phyloP scores from a whole-genome alignment of 2,113 vertebrate genomes.

The Cebus imitator region DNA sequence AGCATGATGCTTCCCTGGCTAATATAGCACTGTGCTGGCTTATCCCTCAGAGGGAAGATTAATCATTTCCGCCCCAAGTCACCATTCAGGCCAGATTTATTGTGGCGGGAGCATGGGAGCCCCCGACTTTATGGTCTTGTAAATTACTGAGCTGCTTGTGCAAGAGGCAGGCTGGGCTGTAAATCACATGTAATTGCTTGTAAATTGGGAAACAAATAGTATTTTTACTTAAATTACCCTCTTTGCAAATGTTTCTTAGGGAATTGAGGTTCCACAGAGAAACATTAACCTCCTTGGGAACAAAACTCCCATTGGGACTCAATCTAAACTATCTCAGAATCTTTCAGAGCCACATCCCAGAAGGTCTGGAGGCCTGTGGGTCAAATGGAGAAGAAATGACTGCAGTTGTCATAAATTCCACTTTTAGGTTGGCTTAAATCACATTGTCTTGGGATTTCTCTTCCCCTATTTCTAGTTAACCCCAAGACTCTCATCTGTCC shows the following conservation, averaged over 20 bases:
- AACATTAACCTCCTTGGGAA: conserved; percentile 51
- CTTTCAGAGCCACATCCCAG: conserved; percentile 5
- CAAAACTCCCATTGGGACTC: background rate
- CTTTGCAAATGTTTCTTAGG: conserved; percentile 78
- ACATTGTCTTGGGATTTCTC: conserved; percentile 18
- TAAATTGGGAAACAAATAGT: conserved; percentile 87
- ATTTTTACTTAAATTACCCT: conserved; percentile 83
- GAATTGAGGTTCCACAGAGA: conserved; percentile 13
- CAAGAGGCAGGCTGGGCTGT: conserved; percentile 81
- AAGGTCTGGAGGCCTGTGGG: conserved; percentile 41
- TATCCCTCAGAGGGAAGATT: conserved; percentile 83
- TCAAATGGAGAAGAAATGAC: conserved; percentile 69
- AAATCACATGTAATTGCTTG: conserved; percentile 87
- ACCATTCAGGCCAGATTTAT: conserved; percentile 82
- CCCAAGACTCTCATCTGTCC: conserved; percentile 25
- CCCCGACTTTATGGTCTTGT: conserved; percentile 87
- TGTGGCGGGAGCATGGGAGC: conserved; percentile 73
- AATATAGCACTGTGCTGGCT: conserved; percentile 73
- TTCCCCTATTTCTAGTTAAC: conserved; percentile 37
- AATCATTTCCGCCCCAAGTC: conserved; percentile 82
- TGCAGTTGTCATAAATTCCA: conserved; percentile 40
- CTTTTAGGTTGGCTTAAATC: conserved; percentile 54
- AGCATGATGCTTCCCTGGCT: conserved; percentile 80
- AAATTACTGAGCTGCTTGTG: conserved; percentile 86
- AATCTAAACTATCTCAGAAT: background rate